Conservation (phyloP, 2,113 vertebrate species). For the Ascaphus truei region DNA sequence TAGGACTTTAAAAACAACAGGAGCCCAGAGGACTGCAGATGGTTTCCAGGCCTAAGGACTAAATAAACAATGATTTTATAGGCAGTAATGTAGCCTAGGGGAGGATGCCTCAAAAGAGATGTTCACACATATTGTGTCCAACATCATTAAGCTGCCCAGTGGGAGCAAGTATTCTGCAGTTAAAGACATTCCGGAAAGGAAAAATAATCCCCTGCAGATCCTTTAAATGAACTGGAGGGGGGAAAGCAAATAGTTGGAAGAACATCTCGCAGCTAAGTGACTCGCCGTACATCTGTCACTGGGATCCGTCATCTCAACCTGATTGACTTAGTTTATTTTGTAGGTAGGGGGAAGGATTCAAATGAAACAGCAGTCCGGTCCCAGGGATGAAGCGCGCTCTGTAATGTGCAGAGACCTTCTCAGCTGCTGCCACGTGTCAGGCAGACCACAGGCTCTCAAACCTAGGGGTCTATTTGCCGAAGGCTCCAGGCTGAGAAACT, state of each 20-base stretch:
- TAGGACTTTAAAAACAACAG: conserved; percentile 70
- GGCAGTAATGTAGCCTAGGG: conserved; percentile 58
- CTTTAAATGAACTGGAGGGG: conserved; percentile 46
- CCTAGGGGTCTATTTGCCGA: no score
- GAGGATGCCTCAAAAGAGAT: conserved; percentile 56
- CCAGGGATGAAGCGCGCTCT: no score
- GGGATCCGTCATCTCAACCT: conserved; percentile 47
- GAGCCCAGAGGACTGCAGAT: conserved; percentile 68
- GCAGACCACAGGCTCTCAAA: no score
- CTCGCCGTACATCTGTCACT: conserved; percentile 45
- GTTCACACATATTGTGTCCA: conserved; percentile 61
- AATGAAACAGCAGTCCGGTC: conserved; percentile 31
- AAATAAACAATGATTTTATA: conserved; percentile 60
- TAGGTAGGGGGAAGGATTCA: conserved; percentile 1
- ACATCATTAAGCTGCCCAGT: conserved; percentile 67
- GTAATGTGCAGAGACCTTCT: no score
- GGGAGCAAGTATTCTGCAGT: conserved; percentile 49
- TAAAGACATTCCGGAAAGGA: conserved; percentile 46
- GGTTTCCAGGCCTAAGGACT: conserved; percentile 58
- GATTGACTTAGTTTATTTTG: conserved; percentile 43
- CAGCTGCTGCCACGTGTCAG: no score
- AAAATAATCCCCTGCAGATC: conserved; percentile 49
- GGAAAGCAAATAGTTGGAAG: conserved; percentile 41
- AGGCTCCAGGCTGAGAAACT: no score
- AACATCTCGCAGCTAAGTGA: conserved; percentile 30